Conservation (phyloP, 1,140 invertebrate genomes). For the Drepana arcuata region DNA sequence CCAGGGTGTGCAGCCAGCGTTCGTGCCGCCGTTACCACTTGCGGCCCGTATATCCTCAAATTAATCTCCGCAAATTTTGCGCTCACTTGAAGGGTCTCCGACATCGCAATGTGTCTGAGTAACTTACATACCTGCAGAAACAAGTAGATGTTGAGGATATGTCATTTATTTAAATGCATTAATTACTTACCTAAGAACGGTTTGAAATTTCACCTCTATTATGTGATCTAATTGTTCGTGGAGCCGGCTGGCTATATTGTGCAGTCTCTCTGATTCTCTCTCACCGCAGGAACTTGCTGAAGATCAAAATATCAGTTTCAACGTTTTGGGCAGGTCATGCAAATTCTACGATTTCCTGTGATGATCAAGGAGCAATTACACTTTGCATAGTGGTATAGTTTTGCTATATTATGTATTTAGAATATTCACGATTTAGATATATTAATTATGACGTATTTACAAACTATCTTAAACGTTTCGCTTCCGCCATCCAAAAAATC, state of each 20-base stretch:
- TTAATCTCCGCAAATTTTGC: constrained; percentile 97
- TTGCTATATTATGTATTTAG: no score
- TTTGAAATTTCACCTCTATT: constrained; percentile 57
- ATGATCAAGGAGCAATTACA: no score
- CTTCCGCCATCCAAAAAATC: no score
- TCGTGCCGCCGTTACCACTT: constrained; percentile 94
- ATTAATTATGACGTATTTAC: no score
- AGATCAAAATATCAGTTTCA: constrained; percentile 22
- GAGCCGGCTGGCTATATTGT: constrained; percentile 66
- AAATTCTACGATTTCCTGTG: no score
- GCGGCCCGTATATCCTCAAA: constrained; percentile 92
- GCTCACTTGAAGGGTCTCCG: constrained; percentile 94
- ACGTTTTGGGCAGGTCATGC: constrained; percentile 1
- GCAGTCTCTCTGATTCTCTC: constrained; percentile 71
- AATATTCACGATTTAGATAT: no score
- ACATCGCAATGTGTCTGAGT: constrained; percentile 93
- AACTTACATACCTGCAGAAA: constrained; percentile 91
- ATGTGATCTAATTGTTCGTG: constrained; percentile 74
- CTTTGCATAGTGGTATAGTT: no score
- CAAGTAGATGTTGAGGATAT: constrained; percentile 1
- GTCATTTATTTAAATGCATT: no score
- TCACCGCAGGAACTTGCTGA: constrained; percentile 66
- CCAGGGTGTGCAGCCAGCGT: constrained; percentile 92
- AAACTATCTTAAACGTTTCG: no score
- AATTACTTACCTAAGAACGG: no score